Percentiles rank a stretch among this genome's conserved stretches.
Conservation (phyloP, 2,113 vertebrate species). For the Pelmatolapia mariae region DNA sequence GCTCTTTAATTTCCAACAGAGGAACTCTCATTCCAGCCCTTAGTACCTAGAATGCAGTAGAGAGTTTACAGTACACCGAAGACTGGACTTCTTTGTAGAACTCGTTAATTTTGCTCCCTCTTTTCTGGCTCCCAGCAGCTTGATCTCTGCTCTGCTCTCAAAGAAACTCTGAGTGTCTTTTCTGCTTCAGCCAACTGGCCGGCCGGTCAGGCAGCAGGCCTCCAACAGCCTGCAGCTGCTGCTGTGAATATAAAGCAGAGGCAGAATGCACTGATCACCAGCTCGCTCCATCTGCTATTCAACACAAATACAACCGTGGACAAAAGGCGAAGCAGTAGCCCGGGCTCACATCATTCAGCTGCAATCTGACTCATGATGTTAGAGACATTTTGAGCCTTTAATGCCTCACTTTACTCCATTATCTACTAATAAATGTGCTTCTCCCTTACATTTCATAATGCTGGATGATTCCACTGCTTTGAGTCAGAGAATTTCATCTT, state of each 20-base stretch:
- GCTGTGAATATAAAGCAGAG: conserved; percentile 40
- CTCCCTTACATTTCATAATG: not conserved
- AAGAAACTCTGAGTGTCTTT: conserved; percentile 16
- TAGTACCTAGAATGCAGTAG: not conserved
- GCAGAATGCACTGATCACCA: conserved; percentile 15
- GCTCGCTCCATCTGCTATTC: conserved; percentile 5
- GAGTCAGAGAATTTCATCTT: not conserved
- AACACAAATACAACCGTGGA: not conserved
- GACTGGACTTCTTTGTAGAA: not conserved
- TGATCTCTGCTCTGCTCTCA: conserved; percentile 28
- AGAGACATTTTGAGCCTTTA: not conserved
- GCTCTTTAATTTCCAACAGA: not conserved
- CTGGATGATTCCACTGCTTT: not conserved
- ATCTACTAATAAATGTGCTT: not conserved
- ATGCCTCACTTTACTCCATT: not conserved
- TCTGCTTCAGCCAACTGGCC: conserved; percentile 21
- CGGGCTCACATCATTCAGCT: not conserved
- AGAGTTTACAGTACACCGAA: not conserved
- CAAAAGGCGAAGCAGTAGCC: not conserved
- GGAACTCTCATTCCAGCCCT: not conserved
- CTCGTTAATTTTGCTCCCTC: not conserved
- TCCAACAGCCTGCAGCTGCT: conserved; percentile 34
- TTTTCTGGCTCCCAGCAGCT: not conserved
- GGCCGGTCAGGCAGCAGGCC: conserved; percentile 17
- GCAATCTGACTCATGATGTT: not conserved